Conservation (phyloP, 2,797 vertebrate genomes). For the Rousettus madagascariensis region DNA sequence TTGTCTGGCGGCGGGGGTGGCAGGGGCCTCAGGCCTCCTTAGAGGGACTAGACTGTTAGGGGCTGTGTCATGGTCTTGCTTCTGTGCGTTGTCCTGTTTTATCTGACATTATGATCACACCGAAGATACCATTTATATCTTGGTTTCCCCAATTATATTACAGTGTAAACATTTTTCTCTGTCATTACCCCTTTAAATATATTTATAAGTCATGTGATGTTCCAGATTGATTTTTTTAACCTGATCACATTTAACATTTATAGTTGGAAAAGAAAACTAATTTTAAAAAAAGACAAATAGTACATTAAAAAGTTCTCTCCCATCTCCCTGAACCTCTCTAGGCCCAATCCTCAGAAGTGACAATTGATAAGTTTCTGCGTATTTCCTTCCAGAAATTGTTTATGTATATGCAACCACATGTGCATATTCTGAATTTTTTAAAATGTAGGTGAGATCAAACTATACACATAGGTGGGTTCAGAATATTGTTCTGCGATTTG, state of each 20-base stretch:
- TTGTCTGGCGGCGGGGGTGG: background rate
- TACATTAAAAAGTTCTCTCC: background rate
- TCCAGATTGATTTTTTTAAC: background rate
- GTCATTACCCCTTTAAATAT: background rate
- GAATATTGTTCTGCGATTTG: background rate
- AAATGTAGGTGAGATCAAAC: background rate
- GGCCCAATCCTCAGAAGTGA: background rate
- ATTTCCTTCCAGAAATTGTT: background rate
- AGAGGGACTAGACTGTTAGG: background rate
- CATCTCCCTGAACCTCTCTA: background rate
- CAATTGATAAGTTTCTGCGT: background rate
- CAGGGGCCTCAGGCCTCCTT: background rate
- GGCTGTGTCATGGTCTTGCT: background rate
- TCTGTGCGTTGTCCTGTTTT: background rate
- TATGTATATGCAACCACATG: background rate
- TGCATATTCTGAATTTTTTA: background rate
- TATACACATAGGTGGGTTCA: background rate
- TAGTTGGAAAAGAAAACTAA: slow-evolving; percentile 9
- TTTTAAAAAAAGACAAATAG: background rate
- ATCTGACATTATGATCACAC: background rate
- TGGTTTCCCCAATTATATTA: background rate
- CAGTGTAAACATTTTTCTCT: background rate
- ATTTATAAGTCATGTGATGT: background rate
- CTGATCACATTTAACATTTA: background rate
- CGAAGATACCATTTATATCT: background rate